Conservation (phyloP, 1,140 invertebrate species). For the Pseudomyrmex gracilis region DNA sequence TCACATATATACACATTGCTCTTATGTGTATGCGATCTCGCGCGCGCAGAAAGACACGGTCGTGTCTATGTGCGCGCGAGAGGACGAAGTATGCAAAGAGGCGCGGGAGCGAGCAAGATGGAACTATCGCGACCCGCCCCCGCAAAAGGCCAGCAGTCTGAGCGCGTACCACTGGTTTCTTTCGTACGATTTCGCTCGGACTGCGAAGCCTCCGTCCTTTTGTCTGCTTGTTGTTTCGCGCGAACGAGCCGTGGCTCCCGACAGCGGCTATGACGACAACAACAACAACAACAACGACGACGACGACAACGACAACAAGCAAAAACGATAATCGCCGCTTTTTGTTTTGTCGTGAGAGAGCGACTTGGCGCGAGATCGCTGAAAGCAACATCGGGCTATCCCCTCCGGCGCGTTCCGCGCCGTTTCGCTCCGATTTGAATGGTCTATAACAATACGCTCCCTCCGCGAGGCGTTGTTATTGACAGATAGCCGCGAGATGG, state of each 20-base stretch:
- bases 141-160: conserved; percentile 67
- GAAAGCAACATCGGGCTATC: background rate
- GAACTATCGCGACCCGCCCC: conserved; percentile 69
- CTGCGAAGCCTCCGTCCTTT: background rate
- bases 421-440: conserved; percentile 17
- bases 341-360: conserved; percentile 44
- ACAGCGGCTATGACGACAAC: background rate
- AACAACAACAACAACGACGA: background rate
- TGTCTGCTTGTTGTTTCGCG: conserved; percentile 18
- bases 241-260: background rate
- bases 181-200: conserved; percentile 44
- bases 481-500: conserved; percentile 69
- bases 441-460: conserved; percentile 12
- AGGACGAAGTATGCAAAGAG: conserved; percentile 12
- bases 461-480: conserved; percentile 57
- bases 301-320: background rate
- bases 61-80: conserved; percentile 33
- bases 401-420: background rate
- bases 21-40: conserved; percentile 51
- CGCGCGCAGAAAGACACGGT: conserved; percentile 8
- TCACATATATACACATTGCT: background rate
- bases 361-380: conserved; percentile 44
- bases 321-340: background rate
- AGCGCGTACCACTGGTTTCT: conserved; percentile 68
- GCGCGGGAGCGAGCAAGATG: conserved; percentile 24